Evolutionary conservation across 2,888 invertebrate species (phyloP), one percentile per base, ranked within the genome.

Genomic region (Epinotia demarniana): DNA sequence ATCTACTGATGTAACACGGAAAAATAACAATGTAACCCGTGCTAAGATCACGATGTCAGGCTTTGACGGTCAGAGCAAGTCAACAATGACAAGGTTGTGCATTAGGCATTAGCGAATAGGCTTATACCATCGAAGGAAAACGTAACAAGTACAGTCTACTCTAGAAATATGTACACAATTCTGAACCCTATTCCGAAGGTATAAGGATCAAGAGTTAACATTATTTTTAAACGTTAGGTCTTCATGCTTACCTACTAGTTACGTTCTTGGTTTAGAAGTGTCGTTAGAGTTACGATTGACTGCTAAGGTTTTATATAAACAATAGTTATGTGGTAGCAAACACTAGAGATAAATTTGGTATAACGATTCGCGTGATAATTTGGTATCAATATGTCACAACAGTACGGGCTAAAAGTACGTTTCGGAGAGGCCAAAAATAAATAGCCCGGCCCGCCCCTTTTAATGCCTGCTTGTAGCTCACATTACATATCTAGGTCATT

Each of bases 241-340:
- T 53, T 53, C n/a, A 53, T 53, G n/a, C n/a, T 53, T 13, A 49
- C 1, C n/a, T n/a, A n/a, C n/a, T n/a, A n/a, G n/a, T n/a, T 16
- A 16, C 16, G 2, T 4, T 27, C 13, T 60, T 60, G 27, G 27
- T 12, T 27, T 6, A 13, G 23, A 58, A 12, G 27, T 27, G 23
- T 60, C 16, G 53, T 53, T 13, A 9, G 13, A 63, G 55, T 39
- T 11, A 71, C 46, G 33, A 23, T 62, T 55, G n/a, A 55, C 43
- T 72, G 11, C 63, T 63, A 72, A 72, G 23, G n/a, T 55, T 23
- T 63, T 72, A 63, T 39, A 9, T 43, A 72, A 63, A 72, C 49
- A 70, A 13, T 16, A 18, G 16, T 16, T 61, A 33, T n/a, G n/a
- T n/a, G 9, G 27, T 33, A 0, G n/a, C 16, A 6, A 53, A 53